Conservation (phyloP, 2,113 vertebrate genomes). For the Chiloscyllium plagiosum region DNA sequence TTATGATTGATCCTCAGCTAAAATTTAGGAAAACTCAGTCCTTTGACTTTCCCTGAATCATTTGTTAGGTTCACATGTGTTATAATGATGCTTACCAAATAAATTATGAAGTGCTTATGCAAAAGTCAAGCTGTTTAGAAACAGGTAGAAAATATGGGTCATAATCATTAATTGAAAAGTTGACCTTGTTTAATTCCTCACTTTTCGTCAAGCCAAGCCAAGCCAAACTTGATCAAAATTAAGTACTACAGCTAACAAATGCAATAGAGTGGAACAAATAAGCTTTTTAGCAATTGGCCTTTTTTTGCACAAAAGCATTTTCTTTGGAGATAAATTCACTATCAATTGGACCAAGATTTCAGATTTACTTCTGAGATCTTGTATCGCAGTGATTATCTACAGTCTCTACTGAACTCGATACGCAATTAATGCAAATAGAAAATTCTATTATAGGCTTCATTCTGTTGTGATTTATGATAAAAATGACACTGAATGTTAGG, state of each 20-base stretch:
- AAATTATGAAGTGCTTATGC: neutral
- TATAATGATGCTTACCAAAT: neutral
- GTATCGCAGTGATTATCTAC: neutral
- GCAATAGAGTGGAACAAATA: neutral
- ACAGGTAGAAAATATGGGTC: neutral
- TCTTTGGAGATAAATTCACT: neutral
- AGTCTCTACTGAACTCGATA: neutral
- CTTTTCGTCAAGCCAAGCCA: neutral
- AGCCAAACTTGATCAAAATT: neutral
- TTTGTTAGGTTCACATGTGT: neutral
- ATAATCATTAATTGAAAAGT: neutral
- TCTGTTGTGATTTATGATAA: neutral
- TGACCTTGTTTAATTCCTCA: neutral
- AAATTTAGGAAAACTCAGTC: too few relatives aligned
- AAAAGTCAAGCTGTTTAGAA: too few relatives aligned
- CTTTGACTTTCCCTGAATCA: neutral
- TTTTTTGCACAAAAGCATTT: neutral
- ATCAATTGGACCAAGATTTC: neutral
- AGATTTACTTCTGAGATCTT: neutral
- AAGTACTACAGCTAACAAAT: neutral
- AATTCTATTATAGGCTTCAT: neutral
- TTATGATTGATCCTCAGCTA: too few relatives aligned
- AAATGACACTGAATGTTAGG: neutral
- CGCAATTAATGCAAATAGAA: neutral
- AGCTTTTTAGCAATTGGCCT: neutral